Percentiles rank a stretch among this genome's conserved stretches.
Evolutionary conservation across 2,797 vertebrate species (phyloP).

Genomic region (Corythornis leucogaster): DNA sequence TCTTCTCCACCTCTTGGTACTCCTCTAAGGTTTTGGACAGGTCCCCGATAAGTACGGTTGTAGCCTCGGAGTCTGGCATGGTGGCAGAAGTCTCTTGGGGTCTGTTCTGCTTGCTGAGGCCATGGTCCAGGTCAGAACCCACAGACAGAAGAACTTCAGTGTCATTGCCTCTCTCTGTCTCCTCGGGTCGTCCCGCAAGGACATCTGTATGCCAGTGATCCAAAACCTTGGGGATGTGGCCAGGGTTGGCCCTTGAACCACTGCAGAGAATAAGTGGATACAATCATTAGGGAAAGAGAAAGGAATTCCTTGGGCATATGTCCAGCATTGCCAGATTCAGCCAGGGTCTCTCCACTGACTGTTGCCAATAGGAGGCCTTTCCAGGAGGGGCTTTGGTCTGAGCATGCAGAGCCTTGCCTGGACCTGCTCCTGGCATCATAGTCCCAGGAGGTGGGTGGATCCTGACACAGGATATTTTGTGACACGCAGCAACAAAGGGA

Average conservation of each 20-base stretch:
- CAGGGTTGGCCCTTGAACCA: constrained; percentile 36
- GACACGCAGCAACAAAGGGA: not conserved
- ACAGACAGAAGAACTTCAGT: constrained; percentile 38
- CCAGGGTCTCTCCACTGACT: not conserved
- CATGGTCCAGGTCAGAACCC: not conserved
- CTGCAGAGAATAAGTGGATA: constrained; percentile 29
- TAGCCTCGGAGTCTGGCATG: constrained; percentile 68
- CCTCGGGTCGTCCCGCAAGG: constrained; percentile 44
- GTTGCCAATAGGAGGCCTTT: not conserved
- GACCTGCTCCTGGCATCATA: not conserved
- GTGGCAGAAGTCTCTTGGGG: constrained; percentile 19
- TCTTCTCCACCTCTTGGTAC: constrained; percentile 90
- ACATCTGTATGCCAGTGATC: constrained; percentile 76
- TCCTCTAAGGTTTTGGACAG: constrained; percentile 91
- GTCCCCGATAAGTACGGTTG: constrained; percentile 83
- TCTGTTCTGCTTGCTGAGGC: constrained; percentile 39
- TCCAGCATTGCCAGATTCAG: not conserved
- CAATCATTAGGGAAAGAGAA: not conserved
- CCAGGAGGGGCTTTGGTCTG: not conserved
- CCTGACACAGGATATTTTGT: not conserved
- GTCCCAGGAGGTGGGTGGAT: not conserved
- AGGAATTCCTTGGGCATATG: not conserved
- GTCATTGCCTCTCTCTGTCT: constrained; percentile 40
- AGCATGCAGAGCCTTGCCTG: not conserved
- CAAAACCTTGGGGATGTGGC: constrained; percentile 55